Conservation (phyloP, 2,113 vertebrate genomes). For the Onychostoma macrolepis region DNA sequence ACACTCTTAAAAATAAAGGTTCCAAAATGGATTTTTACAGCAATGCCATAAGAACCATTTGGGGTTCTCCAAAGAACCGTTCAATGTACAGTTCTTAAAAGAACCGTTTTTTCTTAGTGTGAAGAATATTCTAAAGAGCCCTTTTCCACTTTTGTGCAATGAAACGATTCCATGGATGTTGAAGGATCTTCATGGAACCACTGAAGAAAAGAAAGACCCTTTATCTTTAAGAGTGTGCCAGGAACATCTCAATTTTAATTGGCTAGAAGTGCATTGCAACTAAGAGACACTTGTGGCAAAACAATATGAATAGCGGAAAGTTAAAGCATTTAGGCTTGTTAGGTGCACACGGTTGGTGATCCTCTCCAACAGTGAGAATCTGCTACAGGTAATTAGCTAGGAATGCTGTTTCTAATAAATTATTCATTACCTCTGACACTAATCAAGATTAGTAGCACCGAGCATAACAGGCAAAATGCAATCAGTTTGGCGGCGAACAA, state of each 20-base stretch:
- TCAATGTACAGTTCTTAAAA: background rate
- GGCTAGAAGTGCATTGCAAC: constrained; percentile 58
- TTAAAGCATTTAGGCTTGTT: constrained; percentile 70
- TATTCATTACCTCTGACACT: constrained; percentile 69
- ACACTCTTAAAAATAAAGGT: background rate
- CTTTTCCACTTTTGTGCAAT: background rate
- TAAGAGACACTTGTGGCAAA: constrained; percentile 63
- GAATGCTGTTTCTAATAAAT: constrained; percentile 67
- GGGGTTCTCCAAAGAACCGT: background rate
- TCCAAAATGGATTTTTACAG: too few relatives aligned
- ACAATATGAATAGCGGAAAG: constrained; percentile 57
- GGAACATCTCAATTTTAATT: constrained; percentile 65
- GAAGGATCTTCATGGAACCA: background rate
- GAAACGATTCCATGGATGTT: background rate
- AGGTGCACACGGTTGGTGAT: constrained; percentile 60
- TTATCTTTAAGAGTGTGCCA: constrained; percentile 26
- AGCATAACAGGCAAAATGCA: constrained; percentile 28
- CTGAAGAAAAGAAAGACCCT: background rate
- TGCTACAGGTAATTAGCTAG: constrained; percentile 61
- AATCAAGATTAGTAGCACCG: constrained; percentile 66
- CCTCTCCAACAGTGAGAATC: constrained; percentile 62
- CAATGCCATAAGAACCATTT: background rate
- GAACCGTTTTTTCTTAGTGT: background rate
- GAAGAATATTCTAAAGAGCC: too few relatives aligned
- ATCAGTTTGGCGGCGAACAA: constrained; percentile 57